These are phyloP conservation scores for Caenorhabditis macrosperma DNA, from an alignment of 2,888 invertebrate species.

Conservation along the genomic window DNA sequence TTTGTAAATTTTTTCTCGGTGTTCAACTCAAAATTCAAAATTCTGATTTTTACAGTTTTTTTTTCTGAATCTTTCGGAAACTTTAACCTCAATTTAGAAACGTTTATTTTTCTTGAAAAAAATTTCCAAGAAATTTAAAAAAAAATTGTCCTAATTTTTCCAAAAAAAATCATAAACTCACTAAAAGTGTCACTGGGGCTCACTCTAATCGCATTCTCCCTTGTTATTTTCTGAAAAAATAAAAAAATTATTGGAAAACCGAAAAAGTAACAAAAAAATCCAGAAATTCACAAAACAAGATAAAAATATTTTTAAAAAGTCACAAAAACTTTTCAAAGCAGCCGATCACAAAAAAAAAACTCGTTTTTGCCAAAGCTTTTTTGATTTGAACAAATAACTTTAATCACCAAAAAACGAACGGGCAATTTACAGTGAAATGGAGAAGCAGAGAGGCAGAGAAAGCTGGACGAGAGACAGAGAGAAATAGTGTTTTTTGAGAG, in stretches of 20 bases:
- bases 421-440: no score
- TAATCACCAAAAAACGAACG: no score
- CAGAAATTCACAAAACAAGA: not conserved
- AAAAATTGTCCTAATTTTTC: not conserved
- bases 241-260: not conserved
- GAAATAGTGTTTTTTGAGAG: no score
- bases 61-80: not conserved
- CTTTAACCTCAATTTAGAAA: no score
- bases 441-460: no score
- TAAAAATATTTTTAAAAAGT: not conserved
- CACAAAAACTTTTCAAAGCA: not conserved
- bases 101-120: not conserved
- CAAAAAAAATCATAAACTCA: conserved; percentile 6
- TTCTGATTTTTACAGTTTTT: not conserved
- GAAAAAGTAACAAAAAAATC: no score
- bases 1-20: no score
- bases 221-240: not conserved
- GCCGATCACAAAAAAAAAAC: not conserved
- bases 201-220: conserved; percentile 39
- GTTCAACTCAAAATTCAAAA: not conserved
- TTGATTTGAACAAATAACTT: no score
- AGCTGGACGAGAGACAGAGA: no score
- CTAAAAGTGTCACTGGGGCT: conserved; percentile 12
- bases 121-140: not conserved
- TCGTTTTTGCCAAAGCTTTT: no score